These are phyloP conservation scores for Allophyes oxyacanthae DNA, from an alignment of 2,888 invertebrate species.

Conservation along the genomic window DNA sequence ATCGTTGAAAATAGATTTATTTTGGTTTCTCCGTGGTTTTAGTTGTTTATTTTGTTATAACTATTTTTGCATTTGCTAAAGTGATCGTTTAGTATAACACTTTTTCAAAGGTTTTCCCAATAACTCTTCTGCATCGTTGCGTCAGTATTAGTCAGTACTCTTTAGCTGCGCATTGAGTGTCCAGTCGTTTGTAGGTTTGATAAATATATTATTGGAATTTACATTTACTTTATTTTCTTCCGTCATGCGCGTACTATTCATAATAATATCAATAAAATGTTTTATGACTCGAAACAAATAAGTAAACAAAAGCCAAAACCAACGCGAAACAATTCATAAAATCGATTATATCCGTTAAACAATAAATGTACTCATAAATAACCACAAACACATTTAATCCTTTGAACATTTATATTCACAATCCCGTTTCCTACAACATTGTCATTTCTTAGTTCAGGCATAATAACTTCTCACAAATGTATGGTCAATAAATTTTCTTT, in stretches of 20 bases:
- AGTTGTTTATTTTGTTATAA: not conserved
- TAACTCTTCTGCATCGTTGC: no score
- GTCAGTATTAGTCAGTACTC: no score
- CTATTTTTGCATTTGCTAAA: constrained; percentile 1
- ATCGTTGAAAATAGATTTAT: constrained; percentile 4
- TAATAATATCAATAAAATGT: not conserved
- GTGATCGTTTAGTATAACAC: no score
- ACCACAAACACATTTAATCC: not conserved
- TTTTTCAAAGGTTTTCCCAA: no score
- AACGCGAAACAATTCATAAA: not conserved
- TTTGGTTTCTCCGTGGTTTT: constrained; percentile 2
- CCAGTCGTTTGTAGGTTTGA: no score
- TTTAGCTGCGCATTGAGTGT: no score
- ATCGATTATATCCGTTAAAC: not conserved
- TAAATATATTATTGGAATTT: no score
- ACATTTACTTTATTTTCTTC: no score
- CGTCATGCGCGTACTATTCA: no score
- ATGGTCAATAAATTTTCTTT: constrained; percentile 22
- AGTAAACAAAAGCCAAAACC: not conserved
- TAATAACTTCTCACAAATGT: constrained; percentile 1
- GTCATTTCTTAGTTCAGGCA: not conserved
- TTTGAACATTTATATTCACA: not conserved
- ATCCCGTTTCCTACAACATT: not conserved
- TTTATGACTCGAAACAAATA: not conserved
- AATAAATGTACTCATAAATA: not conserved